phyloP scores from a whole-genome alignment of 30 jellyfish, hydroid and myxozoan genomes.

The Chrysaora quinquecirrha region DNA sequence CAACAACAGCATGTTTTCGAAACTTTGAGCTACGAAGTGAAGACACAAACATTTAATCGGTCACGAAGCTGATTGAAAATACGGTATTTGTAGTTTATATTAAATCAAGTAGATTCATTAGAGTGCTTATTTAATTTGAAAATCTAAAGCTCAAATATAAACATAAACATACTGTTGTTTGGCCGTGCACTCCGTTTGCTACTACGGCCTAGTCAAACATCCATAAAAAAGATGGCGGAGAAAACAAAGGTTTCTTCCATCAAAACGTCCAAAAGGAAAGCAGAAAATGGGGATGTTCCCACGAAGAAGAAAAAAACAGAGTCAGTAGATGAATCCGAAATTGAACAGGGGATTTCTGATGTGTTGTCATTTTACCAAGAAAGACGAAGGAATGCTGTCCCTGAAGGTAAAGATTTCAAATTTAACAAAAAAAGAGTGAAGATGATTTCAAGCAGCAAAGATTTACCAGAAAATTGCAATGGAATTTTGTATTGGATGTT shows the following conservation, averaged over 20 bases:
- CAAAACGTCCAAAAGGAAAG: slow-evolving; percentile 7
- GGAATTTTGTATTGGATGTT: slow-evolving; percentile 76
- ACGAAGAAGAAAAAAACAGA: not conserved
- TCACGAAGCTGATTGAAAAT: too few relatives aligned
- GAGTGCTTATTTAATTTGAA: too few relatives aligned
- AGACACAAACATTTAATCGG: too few relatives aligned
- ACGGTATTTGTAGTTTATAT: too few relatives aligned
- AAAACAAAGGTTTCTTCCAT: not conserved
- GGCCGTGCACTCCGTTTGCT: too few relatives aligned
- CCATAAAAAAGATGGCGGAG: slow-evolving; percentile 34
- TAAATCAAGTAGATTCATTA: too few relatives aligned
- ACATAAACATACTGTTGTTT: too few relatives aligned
- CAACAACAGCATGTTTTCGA: too few relatives aligned
- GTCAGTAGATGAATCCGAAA: not conserved
- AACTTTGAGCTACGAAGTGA: too few relatives aligned
- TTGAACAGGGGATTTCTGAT: not conserved
- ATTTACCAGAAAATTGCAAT: slow-evolving; percentile 22
- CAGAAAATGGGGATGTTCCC: not conserved
- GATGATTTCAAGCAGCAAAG: slow-evolving; percentile 33
- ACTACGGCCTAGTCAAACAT: slow-evolving; percentile 35
- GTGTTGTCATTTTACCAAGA: slow-evolving; percentile 20
- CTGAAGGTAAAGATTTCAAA: slow-evolving; percentile 54
- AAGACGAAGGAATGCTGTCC: slow-evolving; percentile 35
- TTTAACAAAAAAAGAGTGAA: slow-evolving; percentile 70
- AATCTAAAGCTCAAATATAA: too few relatives aligned